Evolutionary conservation across 2,797 vertebrate species (phyloP), one percentile per base, ranked within the genome.

Genomic region (Onychomys torridus): DNA sequence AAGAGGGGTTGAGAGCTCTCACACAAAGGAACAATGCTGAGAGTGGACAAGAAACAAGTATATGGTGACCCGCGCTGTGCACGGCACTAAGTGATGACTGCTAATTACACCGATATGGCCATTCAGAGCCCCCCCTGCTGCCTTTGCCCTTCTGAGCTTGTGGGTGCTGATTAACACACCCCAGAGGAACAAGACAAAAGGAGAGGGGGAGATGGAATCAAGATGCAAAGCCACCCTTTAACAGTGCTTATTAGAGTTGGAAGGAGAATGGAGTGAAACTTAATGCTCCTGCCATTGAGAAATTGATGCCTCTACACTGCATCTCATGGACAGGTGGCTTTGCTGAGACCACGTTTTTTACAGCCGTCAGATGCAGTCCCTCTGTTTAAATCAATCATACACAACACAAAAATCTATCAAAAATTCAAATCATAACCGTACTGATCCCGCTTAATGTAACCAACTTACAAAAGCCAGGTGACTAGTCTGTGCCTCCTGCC

Each of bases 341-440:
- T 34, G 78, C 86, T 23, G 40, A 55, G 14, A 32, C 17, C 94
- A 88, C 27, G 37, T 92, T 94, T 94, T 75, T 75, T 84, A 61
- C 8, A 40, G 67, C 32, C 88, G n/a, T 32, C 29, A 77, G 76
- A 55, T 63, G 25, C 43, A 69, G 29, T 69, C 59, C 32, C 65
- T 71, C 55, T 49, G 32, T 85, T 95, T 84, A 87, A 90, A 75
- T 81, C 77, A 81, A 23, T 76, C 49, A 63, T 34, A 82, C 65
- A 78, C 59, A 23, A 82, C 65, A 78, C 59, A 23, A 95, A 69
- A 69, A 65, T 91, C 63, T 46, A 77, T 37, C 65, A 85, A n/a
- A 88, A 93, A 67, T 52, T 75, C 40, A 95, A 77, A 86, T 77
- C 7, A 34, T 77, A 93, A 65, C 81, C 61, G n/a, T 29, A 32